Evolutionary conservation across 1,140 invertebrate species (phyloP), one percentile per base, ranked within the genome.

Genomic region (Lutraria rhynchaena): DNA sequence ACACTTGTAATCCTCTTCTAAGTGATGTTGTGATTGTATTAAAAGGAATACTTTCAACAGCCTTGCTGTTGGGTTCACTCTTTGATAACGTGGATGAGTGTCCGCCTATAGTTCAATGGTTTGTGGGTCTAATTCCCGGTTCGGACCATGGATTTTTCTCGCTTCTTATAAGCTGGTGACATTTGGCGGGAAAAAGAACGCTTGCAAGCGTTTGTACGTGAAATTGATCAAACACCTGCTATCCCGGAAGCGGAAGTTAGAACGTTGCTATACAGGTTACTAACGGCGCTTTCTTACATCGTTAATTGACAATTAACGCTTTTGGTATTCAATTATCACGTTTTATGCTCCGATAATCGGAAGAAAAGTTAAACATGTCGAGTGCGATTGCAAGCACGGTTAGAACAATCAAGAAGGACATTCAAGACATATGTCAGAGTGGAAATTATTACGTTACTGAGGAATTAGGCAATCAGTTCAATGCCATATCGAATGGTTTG

Each of bases 371-470:
- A 63, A 77, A 81, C 70, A 49, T 65, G 27, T 37, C n/a, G 24
- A 37, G 53, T 27, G 69, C 73, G 0, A 46, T 86, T n/a, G 2
- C 58, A 13, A 63, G 73, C 51, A 51, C 71, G 9, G 75, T 83
- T 1, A 58, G 84, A 13, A 69, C 85, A 22, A 61, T 87, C 1
- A 85, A 87, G 49, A 74, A 53, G 17, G 85, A 89, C 71, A 84
- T 89, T 41, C 46, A 70, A 5, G 87, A 90, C 17, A 82, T 90
- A 63, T 71, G 87, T 33, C 57, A 74, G 35, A 86, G 86, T 63
- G 88, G 88, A 51, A 85, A 88, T 33, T 89, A 74, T 78, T 91
- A 91, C 71, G 85, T 87, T 33, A 91, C 89, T 1, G 88, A 87
- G 55, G 89, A 91, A 78, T 75, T 90, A 24, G 86, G 85, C 22